phyloP scores from a whole-genome alignment of 2,797 vertebrate species.

The Darevskia nairensis region DNA sequence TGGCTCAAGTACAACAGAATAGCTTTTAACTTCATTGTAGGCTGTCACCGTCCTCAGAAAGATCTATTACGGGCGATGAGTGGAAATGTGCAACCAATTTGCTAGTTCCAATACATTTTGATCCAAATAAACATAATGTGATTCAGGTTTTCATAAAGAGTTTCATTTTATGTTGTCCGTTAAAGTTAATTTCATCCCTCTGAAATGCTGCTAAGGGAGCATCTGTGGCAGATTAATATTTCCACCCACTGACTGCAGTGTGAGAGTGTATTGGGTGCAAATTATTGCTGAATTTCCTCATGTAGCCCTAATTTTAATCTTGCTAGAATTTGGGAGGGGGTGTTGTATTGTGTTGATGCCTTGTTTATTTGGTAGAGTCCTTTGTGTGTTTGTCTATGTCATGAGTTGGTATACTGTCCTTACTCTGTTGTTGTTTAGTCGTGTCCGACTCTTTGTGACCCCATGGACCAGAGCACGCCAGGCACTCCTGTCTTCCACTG shows the following conservation, averaged over 20 bases:
- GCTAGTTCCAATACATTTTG: not conserved
- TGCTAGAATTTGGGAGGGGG: not conserved
- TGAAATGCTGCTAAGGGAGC: not conserved
- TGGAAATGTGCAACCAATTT: not conserved
- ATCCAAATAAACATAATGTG: not conserved
- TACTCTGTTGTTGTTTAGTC: too few species aligned
- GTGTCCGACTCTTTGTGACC: too few species aligned
- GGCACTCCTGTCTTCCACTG: too few species aligned
- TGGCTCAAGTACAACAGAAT: not conserved
- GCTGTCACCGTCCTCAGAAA: not conserved
- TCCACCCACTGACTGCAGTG: not conserved
- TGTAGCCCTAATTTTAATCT: not conserved
- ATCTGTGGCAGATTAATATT: not conserved
- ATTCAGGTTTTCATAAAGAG: slow-evolving; percentile 17
- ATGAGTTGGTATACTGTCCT: not conserved
- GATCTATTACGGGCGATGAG: not conserved
- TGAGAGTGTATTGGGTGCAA: not conserved
- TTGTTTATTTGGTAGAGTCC: not conserved
- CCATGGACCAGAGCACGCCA: too few species aligned
- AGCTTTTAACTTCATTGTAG: slow-evolving; percentile 15
- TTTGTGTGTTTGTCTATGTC: not conserved
- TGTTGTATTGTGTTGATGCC: not conserved
- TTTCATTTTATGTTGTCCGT: slow-evolving; percentile 8
- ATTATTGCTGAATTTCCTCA: not conserved
- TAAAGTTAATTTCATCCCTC: not conserved